Evolutionary conservation across 2,888 invertebrate genomes (phyloP), one percentile per base, ranked within the genome.

Genomic region (Drosophila tanythrix): DNA sequence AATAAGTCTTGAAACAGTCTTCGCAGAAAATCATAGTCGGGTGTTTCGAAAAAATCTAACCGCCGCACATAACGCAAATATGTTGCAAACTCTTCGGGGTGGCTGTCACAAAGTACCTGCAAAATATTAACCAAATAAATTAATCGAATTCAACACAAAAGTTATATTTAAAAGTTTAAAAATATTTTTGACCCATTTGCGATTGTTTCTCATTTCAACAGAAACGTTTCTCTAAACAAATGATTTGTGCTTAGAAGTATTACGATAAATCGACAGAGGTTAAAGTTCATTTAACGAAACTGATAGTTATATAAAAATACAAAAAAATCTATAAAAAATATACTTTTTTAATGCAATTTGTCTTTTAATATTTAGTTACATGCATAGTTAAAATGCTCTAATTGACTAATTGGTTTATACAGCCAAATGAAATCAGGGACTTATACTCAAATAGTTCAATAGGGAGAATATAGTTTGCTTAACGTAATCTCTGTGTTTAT

Each of bases 21-120:
- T 92, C 98, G 95, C 94, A 99, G 95, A 95, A 99, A 99, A 94
- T 99, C 99, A 95, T 99, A 99, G 95, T 99, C 99, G 71, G 99
- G 99, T 86, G 98, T 98, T 95, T 99, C 99, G 95, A 99, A 99
- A 95, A 99, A 99, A 94, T 99, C 99, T 94, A 99, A 95, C 93
- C 98, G 96, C 90, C 97, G 95, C 75, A 99, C 99, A 94, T 99
- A 99, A 92, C 99, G 96, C 90, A 99, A 95, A 94, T 99, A 99
- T 93, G 98, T 98, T 81, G 99, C 98, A 95, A 99, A 96, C 94
- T 99, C 99, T 94, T 99, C 99, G 92, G 97, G 96, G 94, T 97
- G 96, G 74, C 96, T 96, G 90, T 97, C 97, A 94, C 97, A 97
- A 79, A 97, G 94, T 91, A 96, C 95, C 95, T 95, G 92, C 1